Evolutionary conservation across 2,888 invertebrate species (phyloP).

Genomic region (Cinara cedri): DNA sequence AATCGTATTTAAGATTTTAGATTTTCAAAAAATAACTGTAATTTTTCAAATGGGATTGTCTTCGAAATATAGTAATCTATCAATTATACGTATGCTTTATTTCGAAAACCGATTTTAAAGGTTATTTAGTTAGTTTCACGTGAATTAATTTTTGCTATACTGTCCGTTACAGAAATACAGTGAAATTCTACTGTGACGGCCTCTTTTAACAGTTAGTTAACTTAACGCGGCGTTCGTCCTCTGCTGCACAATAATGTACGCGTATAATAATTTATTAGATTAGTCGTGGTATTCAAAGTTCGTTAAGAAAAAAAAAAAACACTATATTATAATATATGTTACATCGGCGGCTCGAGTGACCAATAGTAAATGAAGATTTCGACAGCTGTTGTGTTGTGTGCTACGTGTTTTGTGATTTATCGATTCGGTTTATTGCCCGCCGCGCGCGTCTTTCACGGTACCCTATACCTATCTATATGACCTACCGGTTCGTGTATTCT

Average conservation of each 20-base stretch:
- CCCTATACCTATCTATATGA: neutral
- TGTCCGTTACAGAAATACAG: neutral
- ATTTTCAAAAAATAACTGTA: too few relatives aligned
- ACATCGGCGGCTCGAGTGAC: slow-evolving; percentile 11
- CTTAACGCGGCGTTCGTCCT: neutral
- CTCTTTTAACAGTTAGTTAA: neutral
- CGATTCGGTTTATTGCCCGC: slow-evolving; percentile 43
- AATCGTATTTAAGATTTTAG: too few relatives aligned
- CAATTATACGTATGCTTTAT: neutral
- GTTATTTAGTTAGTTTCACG: neutral
- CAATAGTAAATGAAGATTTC: slow-evolving; percentile 47
- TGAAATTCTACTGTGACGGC: neutral
- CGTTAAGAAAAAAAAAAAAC: neutral
- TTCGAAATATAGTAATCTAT: too few relatives aligned
- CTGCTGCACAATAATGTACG: neutral
- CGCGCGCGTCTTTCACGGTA: neutral
- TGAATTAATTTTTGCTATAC: neutral
- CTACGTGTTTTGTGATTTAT: slow-evolving; percentile 54
- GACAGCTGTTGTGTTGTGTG: slow-evolving; percentile 34
- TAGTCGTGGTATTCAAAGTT: slow-evolving; percentile 20
- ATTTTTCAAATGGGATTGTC: too few relatives aligned
- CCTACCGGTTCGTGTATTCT: slow-evolving; percentile 26
- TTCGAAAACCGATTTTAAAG: neutral
- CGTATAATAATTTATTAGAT: slow-evolving; percentile 30
- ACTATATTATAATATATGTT: neutral